Base-by-base conservation (phyloP, 2,888 invertebrate species). In the Cephus spinipes region DNA sequence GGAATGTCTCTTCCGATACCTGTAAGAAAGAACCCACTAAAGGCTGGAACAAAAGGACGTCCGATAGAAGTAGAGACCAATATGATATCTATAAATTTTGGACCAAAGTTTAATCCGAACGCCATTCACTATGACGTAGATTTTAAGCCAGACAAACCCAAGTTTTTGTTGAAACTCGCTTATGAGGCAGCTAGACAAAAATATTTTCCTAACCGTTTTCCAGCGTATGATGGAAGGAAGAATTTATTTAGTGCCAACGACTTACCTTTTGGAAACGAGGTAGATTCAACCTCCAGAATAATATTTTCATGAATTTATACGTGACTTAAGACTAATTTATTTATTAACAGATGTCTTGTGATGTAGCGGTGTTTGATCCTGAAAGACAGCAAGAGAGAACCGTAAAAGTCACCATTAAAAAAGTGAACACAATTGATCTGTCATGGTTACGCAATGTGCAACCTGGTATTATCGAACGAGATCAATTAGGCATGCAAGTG, bases 41-140 rank as follows among this genome's bases (percentile, higher is more conserved):
- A 68, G 77, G 89, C 88, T 12, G 93, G 93, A 12, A 92, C 86
- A 0, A 1, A 11, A n/a, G 93, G 94, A 0, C 90, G 91, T 9
- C 82, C 75, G 4, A 91, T 94, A 0, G 87, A 76, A 40, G 92
- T 95, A 0, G 89, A 93, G 55, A 94, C 94, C 0, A 97, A 97
- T 86, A 95, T 96, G 90, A 90, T 96, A 75, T 90, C 92, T 32
- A 92, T 96, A 82, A 86, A 88, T 12, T 92, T 95, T 76, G 78
- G 84, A 1, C 91, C 92, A 79, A 92, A 93, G 73, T 91, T 93
- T 9, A 81, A 88, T 11, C 84, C 83, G 0, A 40, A 73, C 0
- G 93, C 93, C 0, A 91, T 93, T 87, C 98, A 99, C 87, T 99
- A 99, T 90, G 98, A 99, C 86, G 95, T 98, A 0, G 92, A 91